Base-by-base conservation (phyloP, 2,888 invertebrate genomes). In the Lithophane leautieri region DNA sequence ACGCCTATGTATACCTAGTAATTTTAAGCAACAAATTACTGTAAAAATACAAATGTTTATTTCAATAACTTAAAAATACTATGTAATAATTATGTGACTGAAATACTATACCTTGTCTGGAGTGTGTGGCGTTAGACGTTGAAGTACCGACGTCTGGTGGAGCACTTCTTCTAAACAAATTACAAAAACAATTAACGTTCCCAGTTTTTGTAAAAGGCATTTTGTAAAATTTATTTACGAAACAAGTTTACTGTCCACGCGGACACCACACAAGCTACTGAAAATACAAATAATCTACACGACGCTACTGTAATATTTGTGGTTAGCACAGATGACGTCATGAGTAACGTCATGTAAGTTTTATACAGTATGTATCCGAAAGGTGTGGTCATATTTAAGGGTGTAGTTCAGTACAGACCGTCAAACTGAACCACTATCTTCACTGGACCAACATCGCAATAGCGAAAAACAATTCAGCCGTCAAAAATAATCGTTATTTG, bases 101-200 rank as follows among this genome's bases (percentile, higher is more conserved):
- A 34, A 6, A 34, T 8, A 50, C 42, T 60, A 61, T 93, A 96
- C 96, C 96, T 95, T 96, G 96, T 90, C 96, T 93, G 8, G 96
- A 96, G 89, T 96, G 96, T 68, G 95, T 95, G 3, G 94, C 93
- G 58, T 92, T 92, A 14, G 94, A 91, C 11, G 94, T 91, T 0
- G 95, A 91, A 1, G 94, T 91, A 0, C 94, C 94, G 0, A 95
- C 90, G 87, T 96, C 96, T 2, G 95, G 96, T 14, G 95, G 95
- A 16, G 94, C 95, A 76, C 95, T 95, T 79, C 96, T 91, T 81
- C 96, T 96, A 90, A 70, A 88, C 54, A 84, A 40, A 81, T 52
- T 52, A 70, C 70, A 79, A 54, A 70, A 74, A 70, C 81, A 81
- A 80, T 80, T 34, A 69, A 16, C 4, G 11, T 12, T 44, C 11